A percentile compares a stretch with the other conserved stretches of the same genome.
Evolutionary conservation across 2,113 vertebrate genomes (phyloP).

Genomic region (Garra rufa): DNA sequence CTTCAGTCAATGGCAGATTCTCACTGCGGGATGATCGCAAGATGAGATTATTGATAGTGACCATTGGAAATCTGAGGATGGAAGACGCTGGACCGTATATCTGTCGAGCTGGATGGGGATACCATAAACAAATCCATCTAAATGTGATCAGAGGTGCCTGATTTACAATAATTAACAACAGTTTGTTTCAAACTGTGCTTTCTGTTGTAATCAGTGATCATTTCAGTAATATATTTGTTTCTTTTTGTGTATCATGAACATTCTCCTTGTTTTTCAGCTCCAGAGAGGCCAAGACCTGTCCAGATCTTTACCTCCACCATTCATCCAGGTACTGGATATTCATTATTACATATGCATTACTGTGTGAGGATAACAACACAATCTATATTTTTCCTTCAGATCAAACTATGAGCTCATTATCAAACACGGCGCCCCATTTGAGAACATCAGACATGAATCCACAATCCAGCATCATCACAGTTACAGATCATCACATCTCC

Average conservation of each 20-base stretch:
- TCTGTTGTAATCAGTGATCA: background rate
- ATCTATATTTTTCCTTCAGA: background rate
- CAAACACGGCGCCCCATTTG: background rate
- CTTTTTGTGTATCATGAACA: no score
- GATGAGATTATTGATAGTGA: background rate
- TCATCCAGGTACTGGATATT: background rate
- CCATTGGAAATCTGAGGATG: background rate
- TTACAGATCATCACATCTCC: background rate
- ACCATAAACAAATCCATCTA: background rate
- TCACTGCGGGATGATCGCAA: background rate
- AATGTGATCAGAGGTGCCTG: conserved; percentile 4
- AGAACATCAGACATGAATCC: background rate
- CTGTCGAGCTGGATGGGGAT: conserved; percentile 8
- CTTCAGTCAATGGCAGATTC: background rate
- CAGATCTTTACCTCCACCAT: background rate
- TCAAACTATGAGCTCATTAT: background rate
- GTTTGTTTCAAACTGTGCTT: background rate
- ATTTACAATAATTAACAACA: background rate
- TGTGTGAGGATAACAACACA: background rate
- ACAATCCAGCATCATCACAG: background rate
- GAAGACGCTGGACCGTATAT: background rate
- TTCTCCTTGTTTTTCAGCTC: background rate
- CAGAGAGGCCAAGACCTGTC: background rate
- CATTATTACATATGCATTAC: background rate
- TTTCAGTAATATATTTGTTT: background rate